phyloP scores from a whole-genome alignment of 1,140 invertebrate genomes.

The Tetramorium parvispinum region DNA sequence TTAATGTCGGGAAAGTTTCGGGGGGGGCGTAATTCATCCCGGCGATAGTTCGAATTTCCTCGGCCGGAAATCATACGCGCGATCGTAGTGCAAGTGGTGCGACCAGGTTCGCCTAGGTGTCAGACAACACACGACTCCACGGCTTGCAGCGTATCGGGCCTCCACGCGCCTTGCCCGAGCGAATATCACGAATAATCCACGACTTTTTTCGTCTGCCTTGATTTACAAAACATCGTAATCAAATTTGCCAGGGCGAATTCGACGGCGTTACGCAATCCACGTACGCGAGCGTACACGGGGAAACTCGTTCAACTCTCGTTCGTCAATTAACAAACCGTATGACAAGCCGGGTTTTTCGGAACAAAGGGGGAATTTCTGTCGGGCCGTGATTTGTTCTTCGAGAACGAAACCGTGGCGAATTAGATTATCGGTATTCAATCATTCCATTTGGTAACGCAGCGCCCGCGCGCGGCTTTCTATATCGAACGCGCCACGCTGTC shows the following conservation, averaged over 20 bases:
- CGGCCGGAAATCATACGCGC: constrained; percentile 19
- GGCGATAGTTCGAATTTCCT: constrained; percentile 22
- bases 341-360: constrained; percentile 39
- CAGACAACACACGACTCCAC: background rate
- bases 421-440: constrained; percentile 52
- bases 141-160: background rate
- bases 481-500: background rate
- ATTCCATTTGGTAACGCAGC: constrained; percentile 14
- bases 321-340: constrained; percentile 58
- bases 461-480: background rate
- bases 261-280: constrained; percentile 29
- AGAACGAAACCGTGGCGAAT: constrained; percentile 55
- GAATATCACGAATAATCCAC: constrained; percentile 44
- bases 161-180: background rate
- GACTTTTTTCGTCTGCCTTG: constrained; percentile 46
- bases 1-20: constrained; percentile 10
- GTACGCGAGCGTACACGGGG: background rate
- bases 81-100: background rate
- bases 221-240: constrained; percentile 52
- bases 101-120: constrained; percentile 12
- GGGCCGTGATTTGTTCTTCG: constrained; percentile 52
- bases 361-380: constrained; percentile 49
- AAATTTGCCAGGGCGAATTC: constrained; percentile 48
- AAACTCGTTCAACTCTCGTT: constrained; percentile 57
- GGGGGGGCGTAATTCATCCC: constrained; percentile 16